Percentiles rank a stretch among this genome's conserved stretches.
Conservation (phyloP, 2,797 vertebrate genomes). For the Scolopax bukidnonensis region DNA sequence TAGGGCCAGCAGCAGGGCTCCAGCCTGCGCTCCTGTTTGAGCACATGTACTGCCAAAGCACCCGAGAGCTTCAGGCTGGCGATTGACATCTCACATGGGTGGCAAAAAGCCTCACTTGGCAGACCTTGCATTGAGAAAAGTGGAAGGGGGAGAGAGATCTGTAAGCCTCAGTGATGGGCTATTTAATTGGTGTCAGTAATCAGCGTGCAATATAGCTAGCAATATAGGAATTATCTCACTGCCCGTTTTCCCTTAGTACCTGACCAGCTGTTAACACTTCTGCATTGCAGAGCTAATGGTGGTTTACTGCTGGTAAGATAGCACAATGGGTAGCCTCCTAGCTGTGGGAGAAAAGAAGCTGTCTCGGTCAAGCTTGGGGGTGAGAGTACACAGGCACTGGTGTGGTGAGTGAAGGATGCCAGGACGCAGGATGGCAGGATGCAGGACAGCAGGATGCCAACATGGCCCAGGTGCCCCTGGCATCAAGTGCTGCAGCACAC, state of each 20-base stretch:
- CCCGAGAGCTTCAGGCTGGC: fast-evolving
- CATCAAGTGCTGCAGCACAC: background rate
- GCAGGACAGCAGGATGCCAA: background rate
- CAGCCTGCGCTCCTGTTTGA: background rate
- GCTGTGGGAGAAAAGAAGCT: background rate
- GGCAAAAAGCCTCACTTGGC: background rate
- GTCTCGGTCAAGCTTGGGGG: fast-evolving
- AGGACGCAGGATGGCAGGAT: too few species aligned
- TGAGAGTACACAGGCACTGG: background rate
- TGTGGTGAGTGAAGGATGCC: background rate
- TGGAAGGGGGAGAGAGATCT: background rate
- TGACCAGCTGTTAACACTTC: background rate
- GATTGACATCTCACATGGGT: fast-evolving
- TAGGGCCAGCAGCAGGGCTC: background rate
- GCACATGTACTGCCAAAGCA: background rate
- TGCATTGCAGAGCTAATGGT: background rate
- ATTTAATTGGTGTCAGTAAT: background rate
- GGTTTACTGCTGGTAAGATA: background rate
- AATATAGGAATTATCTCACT: background rate
- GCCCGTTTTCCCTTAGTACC: background rate
- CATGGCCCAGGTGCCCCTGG: fast-evolving
- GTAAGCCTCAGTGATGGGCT: background rate
- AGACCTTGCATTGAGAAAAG: background rate
- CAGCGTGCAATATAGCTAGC: background rate
- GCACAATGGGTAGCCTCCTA: fast-evolving